Evolutionary conservation across 2,888 invertebrate genomes (phyloP).

Genomic region (Aporophyla nigra): DNA sequence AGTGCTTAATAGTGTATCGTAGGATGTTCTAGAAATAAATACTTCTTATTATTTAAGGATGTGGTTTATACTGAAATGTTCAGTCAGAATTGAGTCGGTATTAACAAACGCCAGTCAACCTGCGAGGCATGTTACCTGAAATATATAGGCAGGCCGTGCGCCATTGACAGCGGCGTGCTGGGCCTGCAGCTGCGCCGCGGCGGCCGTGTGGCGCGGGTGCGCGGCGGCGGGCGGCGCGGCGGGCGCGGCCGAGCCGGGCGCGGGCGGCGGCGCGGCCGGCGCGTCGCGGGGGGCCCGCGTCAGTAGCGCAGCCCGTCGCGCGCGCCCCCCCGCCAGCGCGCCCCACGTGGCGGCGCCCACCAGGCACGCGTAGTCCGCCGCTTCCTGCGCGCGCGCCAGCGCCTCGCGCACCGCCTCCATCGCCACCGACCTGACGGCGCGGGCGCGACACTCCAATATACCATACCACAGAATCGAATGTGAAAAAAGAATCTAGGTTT

Average conservation of each 20-base stretch:
- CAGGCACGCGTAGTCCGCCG: constrained; percentile 96
- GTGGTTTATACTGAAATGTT: not conserved
- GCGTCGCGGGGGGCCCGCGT: constrained; percentile 92
- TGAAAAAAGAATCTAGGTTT: not conserved
- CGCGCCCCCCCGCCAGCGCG: constrained; percentile 95
- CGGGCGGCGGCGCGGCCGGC: constrained; percentile 93
- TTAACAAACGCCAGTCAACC: no score
- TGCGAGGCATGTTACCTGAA: constrained; percentile 76
- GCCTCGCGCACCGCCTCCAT: constrained; percentile 96
- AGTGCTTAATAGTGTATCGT: not conserved
- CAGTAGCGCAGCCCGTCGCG: constrained; percentile 94
- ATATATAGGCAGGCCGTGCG: constrained; percentile 92
- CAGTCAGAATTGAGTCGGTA: not conserved
- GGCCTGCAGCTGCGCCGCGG: constrained; percentile 95
- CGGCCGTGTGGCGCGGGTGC: constrained; percentile 93
- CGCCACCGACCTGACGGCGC: constrained; percentile 92
- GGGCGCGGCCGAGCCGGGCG: constrained; percentile 90
- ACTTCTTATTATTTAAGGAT: not conserved
- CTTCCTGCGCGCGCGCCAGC: constrained; percentile 96
- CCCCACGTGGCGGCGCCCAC: constrained; percentile 92
- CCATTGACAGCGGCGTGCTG: constrained; percentile 94
- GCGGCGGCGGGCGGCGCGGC: constrained; percentile 93
- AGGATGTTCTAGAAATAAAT: constrained; percentile 6
- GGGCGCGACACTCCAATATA: not conserved
- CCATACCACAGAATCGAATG: not conserved